Base-by-base conservation (phyloP, 1,140 invertebrate species). In the Calliopsis andreniformis region DNA sequence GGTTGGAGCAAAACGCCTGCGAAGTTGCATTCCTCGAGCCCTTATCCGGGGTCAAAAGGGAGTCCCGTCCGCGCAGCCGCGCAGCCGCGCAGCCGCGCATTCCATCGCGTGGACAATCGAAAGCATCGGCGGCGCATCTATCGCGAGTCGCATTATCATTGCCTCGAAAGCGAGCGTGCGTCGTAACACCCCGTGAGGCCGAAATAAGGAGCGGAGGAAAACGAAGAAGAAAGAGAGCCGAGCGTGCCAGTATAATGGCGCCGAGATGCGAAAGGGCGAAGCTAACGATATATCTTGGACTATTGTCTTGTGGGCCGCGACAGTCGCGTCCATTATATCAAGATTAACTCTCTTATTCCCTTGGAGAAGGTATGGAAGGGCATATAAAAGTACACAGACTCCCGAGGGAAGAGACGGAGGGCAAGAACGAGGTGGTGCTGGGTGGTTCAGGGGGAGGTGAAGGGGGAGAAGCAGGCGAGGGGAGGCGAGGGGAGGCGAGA, bases 291-390 rank as follows among this genome's bases (percentile, higher is more conserved):
- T 91, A 91, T 91, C 89, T 91, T 88, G 85, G 89, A 89, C 89
- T 89, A 91, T 91, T 91, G 90, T 91, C 89, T 91, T 90, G 89
- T 85, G 87, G 88, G 86, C 85, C 87, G 89, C 89, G 90, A 91
- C 90, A 91, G 90, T 91, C 89, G 89, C 89, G 88, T 89, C 90
- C 89, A 91, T 91, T 91, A 91, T 91, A 91, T 91, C 90, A 91
- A 91, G 90, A 91, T 91, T 91, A 91, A 91, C 90, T 91, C 90
- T 90, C 89, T 89, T 90, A 89, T 90, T 89, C 80, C 82, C 84
- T 80, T 84, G 83, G 85, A 79, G 80, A 87, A 88, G 88, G 87
- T 87, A 88, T 83, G 77, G 83, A 85, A 85, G 83, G 83, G 83
- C 83, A 84, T 84, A 81, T 85, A 85, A 79, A 84, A 85, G 79